Base-by-base conservation (phyloP, 2,888 invertebrate genomes). In the Drosophila phalerata region DNA sequence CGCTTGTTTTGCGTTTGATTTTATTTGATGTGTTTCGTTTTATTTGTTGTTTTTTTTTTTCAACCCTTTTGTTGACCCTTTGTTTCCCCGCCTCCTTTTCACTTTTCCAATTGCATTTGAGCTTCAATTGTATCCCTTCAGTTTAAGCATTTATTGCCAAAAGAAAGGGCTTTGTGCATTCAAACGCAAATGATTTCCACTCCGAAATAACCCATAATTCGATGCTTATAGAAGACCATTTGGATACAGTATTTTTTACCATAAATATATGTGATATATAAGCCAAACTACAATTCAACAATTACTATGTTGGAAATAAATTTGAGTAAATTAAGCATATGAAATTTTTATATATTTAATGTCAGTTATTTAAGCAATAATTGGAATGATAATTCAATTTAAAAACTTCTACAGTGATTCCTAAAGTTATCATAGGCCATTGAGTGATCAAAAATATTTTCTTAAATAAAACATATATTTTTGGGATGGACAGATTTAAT, bases 1-100 rank as follows among this genome's bases (percentile, higher is more conserved):
- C 83, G 81, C 79, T 81, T 84, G 80, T 89, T 86, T 88, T 84
- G 85, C 83, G 88, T 87, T 85, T 78, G 85, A 89, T 86, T 86
- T 86, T 73, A 85, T 86, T 87, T 87, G 79, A 87, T 79, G 80
- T 70, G 77, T 70, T 77, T 76, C 65, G 52, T 42, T 86, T 80
- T 77, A 77, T 79, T 78, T 49, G 17, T 47, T 53, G 32, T 68
- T 66, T 28, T 48, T 30, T 22, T 37, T 45, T 13, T 19, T 10
- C 8, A 5, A 49, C 60, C 49, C 34, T 34, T 51, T 19, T 6
- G 49, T 52, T 76, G 65, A 72, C 67, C 80, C 72, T 79, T 79
- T 78, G 63, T 52, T 45, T 4, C 22, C 22, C 22, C 43, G 25
- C 30, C 65, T 30, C 49, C 22, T 38, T 69, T 62, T 73, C 62